Evolutionary conservation across 2,113 vertebrate genomes (phyloP).

Genomic region (Corydoras sp.): DNA sequence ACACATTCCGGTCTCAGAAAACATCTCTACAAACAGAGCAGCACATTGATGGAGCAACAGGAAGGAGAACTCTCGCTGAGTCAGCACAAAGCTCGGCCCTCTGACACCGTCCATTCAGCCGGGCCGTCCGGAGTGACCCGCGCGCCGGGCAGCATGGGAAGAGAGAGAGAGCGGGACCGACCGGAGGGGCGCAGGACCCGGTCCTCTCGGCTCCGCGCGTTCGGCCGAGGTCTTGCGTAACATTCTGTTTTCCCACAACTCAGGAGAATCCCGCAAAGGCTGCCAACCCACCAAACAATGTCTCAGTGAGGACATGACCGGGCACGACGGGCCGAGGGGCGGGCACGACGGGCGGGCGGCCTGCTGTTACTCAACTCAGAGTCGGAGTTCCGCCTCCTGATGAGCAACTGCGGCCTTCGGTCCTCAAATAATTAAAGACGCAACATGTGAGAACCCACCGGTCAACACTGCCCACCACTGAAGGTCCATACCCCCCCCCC

Average conservation of each 20-base stretch:
- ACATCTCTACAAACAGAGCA: conserved; percentile 13
- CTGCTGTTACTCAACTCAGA: too few relatives aligned
- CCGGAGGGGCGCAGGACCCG: not conserved
- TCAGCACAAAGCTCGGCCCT: conserved; percentile 41
- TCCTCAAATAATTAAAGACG: too few relatives aligned
- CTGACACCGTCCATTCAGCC: conserved; percentile 35
- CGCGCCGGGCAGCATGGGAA: conserved; percentile 23
- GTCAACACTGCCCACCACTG: too few relatives aligned
- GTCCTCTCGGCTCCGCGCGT: conserved; percentile 14
- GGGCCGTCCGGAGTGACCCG: conserved; percentile 24
- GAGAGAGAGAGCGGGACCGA: not conserved
- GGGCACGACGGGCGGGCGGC: too few relatives aligned
- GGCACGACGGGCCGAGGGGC: not conserved
- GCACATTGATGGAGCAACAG: conserved; percentile 14
- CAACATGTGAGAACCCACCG: too few relatives aligned
- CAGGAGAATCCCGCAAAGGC: not conserved
- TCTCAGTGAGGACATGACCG: conserved; percentile 3
- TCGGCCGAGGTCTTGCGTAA: conserved; percentile 20
- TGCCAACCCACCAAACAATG: conserved; percentile 12
- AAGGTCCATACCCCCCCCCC: too few relatives aligned
- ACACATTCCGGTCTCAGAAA: conserved; percentile 9
- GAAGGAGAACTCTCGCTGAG: conserved; percentile 27
- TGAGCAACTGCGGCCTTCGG: too few relatives aligned
- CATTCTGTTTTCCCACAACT: conserved; percentile 8
- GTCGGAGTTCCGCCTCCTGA: too few relatives aligned